Conservation (phyloP, 2,797 vertebrate species). For the Astyanax mexicanus region DNA sequence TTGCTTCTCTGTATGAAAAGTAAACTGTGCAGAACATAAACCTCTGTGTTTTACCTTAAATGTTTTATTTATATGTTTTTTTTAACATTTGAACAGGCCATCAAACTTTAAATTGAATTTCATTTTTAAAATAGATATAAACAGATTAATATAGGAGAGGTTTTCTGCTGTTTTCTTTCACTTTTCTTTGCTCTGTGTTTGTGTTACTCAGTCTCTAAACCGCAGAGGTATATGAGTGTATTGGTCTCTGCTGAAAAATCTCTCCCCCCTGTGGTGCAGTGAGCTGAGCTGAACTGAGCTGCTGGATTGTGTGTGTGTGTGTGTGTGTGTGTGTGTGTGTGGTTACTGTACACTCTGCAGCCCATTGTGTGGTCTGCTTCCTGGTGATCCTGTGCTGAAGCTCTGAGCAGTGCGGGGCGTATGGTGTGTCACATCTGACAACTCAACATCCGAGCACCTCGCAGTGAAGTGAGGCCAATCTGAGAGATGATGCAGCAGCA, state of each 20-base stretch:
- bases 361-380: constrained; percentile 46
- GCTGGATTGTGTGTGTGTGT: constrained; percentile 1
- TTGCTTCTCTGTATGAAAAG: no score
- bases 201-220: neutral
- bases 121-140: no score
- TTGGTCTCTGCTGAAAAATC: constrained; percentile 45
- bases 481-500: constrained; percentile 43
- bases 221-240: neutral
- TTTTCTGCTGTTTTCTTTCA: neutral
- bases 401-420: constrained; percentile 47
- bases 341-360: constrained; percentile 37
- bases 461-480: constrained; percentile 42
- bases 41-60: no score
- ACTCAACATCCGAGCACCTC: constrained; percentile 55
- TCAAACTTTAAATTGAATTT: no score
- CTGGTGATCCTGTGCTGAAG: constrained; percentile 50
- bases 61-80: no score
- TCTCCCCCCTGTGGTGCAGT: constrained; percentile 13
- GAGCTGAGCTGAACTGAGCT: constrained; percentile 41
- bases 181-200: neutral
- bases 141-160: no score
- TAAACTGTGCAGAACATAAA: no score
- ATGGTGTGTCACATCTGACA: constrained; percentile 58
- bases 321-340: constrained; percentile 37
- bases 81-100: no score